These are phyloP conservation scores for Camponotus fellah DNA, from an alignment of 2,888 invertebrate genomes.

Conservation along the genomic window DNA sequence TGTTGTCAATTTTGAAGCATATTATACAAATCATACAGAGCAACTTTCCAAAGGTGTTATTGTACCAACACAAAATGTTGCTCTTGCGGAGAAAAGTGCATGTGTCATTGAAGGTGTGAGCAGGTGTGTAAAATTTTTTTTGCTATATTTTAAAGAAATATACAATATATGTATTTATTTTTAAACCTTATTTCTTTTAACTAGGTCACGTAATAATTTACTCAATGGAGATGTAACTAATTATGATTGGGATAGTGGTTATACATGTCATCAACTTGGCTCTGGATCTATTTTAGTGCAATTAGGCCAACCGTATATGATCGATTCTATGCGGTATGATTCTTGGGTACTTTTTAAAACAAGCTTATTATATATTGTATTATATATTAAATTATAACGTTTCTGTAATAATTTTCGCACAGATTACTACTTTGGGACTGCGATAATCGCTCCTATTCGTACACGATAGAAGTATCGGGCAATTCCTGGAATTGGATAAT, in stretches of 20 bases:
- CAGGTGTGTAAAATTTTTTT: conserved; percentile 85
- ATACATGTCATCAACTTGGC: conserved; percentile 98
- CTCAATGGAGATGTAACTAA: conserved; percentile 97
- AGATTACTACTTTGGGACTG: conserved; percentile 98
- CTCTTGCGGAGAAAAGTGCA: conserved; percentile 95
- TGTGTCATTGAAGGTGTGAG: conserved; percentile 98
- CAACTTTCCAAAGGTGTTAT: conserved; percentile 92
- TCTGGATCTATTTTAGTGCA: conserved; percentile 98
- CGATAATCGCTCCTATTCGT: conserved; percentile 97
- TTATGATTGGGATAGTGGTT: conserved; percentile 99
- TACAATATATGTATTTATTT: background rate
- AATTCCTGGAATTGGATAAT: conserved; percentile 97
- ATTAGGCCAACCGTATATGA: conserved; percentile 97
- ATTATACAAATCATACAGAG: conserved; percentile 92
- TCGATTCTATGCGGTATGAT: conserved; percentile 92
- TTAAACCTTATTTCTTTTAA: conserved; percentile 32
- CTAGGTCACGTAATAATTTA: conserved; percentile 95
- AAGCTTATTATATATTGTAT: background rate
- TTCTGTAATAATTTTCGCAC: conserved; percentile 51
- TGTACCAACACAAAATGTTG: conserved; percentile 96
- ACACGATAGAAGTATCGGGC: conserved; percentile 97
- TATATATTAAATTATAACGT: background rate
- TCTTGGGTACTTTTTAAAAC: background rate
- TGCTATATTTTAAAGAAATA: background rate
- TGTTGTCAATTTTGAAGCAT: conserved; percentile 96